Percentiles rank a stretch among this genome's conserved stretches.
Conservation (phyloP, 1,140 invertebrate species). For the Ceratina japonica region DNA sequence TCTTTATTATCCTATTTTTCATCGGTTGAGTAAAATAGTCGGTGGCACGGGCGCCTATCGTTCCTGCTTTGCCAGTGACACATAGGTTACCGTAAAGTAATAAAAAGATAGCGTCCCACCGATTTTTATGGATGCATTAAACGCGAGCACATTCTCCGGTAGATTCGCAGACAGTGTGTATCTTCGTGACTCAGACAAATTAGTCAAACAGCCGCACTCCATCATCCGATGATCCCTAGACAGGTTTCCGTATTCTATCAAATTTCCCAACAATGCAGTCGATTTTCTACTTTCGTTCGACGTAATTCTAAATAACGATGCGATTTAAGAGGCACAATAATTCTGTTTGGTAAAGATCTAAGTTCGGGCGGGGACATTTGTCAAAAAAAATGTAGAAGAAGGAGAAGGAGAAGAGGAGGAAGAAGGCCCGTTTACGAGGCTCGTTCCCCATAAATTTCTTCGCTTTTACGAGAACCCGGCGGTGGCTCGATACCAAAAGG, state of each 20-base stretch:
- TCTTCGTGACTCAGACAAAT: constrained; percentile 7
- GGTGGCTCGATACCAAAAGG: neutral
- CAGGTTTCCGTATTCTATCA: too few species aligned
- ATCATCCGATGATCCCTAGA: neutral
- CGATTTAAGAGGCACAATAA: neutral
- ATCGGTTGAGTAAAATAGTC: constrained; percentile 4
- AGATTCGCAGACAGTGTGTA: neutral
- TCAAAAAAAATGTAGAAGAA: neutral
- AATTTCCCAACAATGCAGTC: neutral
- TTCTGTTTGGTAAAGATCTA: neutral
- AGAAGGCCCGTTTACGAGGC: neutral
- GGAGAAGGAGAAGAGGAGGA: too few species aligned
- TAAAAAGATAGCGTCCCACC: constrained; percentile 21
- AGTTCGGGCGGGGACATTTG: neutral
- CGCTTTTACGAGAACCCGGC: constrained; percentile 6
- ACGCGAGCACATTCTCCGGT: constrained; percentile 16
- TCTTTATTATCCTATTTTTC: constrained; percentile 13
- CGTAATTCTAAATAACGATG: neutral
- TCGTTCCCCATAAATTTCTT: neutral
- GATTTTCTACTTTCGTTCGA: too few species aligned
- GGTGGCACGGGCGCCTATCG: constrained; percentile 8
- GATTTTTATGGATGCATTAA: constrained; percentile 30
- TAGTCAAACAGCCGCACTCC: constrained; percentile 2
- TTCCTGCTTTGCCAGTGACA: constrained; percentile 15
- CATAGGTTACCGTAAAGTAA: neutral